Evolutionary conservation across 2,797 vertebrate genomes (phyloP), one percentile per base, ranked within the genome.

Genomic region (Urocyon cinereoargenteus): DNA sequence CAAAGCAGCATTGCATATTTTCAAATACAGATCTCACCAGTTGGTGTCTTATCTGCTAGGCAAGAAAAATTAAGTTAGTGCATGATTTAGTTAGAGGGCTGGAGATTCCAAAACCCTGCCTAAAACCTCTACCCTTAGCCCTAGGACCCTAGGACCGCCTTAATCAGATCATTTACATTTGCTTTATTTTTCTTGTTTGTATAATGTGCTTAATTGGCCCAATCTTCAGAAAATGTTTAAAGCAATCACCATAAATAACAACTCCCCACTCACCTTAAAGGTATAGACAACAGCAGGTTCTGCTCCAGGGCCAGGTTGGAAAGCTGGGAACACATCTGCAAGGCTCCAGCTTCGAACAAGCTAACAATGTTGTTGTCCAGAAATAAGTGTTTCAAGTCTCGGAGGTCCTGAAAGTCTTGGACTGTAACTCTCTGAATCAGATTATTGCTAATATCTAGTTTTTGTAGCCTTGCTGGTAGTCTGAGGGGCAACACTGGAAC

Each of bases 231-330:
- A 31, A 82, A 62, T 36, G 2, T 45, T 66, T 31, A 78, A 12
- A 4, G 16, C 12, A n/a, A 19, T 51, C 57, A 59, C 7, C 68
- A n/a, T 18, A 82, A 85, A 40, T 34, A 11, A 36, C 3, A 57
- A 34, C 0, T 3, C 13, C 13, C 92, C 90, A 97, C 98, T 98
- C 98, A 99, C 99, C 98, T 98, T 31, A 98, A 95, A 0, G 99
- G 99, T 95, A 99, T 98, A 53, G 99, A 98, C 85, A 98, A 72
- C 19, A 99, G 98, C 59, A 98, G 98, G 86, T 99, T 99, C 98
- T 99, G 99, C 91, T 99, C 99, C 98, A 99, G 96, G 0, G 99
- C 99, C 95, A 99, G 96, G 92, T 99, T 99, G 2, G 98, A 99
- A 78, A 99, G 98, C 70, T 99, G 98, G 0, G 21, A 90, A n/a